phyloP scores from a whole-genome alignment of 2,797 vertebrate species.

The Argentina silus region DNA sequence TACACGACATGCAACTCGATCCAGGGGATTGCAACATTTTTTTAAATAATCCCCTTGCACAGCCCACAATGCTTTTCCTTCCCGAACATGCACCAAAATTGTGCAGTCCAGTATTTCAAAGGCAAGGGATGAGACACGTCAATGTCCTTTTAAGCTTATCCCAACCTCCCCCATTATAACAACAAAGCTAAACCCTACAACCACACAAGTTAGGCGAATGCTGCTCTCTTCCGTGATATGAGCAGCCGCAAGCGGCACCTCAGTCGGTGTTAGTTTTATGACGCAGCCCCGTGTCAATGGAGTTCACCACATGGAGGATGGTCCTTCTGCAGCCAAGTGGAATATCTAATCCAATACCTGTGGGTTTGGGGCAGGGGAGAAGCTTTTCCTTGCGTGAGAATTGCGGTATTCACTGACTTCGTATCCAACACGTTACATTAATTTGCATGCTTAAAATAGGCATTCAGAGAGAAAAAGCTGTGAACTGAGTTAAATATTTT shows the following conservation, averaged over 20 bases:
- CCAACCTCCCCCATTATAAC: constrained; percentile 20
- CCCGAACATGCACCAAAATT: constrained; percentile 18
- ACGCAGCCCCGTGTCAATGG: constrained; percentile 41
- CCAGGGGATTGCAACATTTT: neutral
- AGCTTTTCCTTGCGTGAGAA: constrained; percentile 60
- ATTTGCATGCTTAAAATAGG: constrained; percentile 63
- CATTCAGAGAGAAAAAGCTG: constrained; percentile 1
- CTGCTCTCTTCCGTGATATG: constrained; percentile 31
- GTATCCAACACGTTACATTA: constrained; percentile 56
- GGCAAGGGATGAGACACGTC: constrained; percentile 25
- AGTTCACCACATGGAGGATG: constrained; percentile 34
- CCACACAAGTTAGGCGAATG: constrained; percentile 16
- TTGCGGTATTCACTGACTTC: constrained; percentile 53
- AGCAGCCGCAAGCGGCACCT: constrained; percentile 38
- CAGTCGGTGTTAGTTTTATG: constrained; percentile 50
- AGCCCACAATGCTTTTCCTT: constrained; percentile 15
- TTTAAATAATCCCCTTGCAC: constrained; percentile 9
- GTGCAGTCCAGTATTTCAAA: constrained; percentile 19
- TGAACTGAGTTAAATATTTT: neutral
- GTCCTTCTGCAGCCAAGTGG: constrained; percentile 47
- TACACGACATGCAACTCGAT: constrained; percentile 10
- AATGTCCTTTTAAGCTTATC: constrained; percentile 30
- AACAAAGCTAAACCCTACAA: constrained; percentile 13
- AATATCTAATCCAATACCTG: constrained; percentile 64
- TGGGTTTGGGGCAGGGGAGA: constrained; percentile 63